Conservation (phyloP, 2,113 vertebrate species). For the Stigmatopora argus region DNA sequence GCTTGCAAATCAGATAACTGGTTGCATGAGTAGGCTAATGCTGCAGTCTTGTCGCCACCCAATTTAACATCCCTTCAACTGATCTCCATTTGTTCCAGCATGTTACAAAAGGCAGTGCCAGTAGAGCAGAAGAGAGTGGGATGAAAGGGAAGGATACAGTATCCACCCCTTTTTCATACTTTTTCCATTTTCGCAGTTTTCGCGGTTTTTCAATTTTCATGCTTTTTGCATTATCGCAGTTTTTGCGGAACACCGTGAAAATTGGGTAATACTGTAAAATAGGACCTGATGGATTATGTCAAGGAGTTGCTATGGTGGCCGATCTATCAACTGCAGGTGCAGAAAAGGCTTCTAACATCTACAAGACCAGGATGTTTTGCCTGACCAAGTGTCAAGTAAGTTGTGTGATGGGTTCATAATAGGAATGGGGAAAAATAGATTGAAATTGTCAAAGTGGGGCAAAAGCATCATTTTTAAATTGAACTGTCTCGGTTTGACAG, state of each 20-base stretch:
- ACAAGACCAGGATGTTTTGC: too few relatives aligned
- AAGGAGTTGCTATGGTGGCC: neutral
- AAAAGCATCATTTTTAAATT: slow-evolving; percentile 11
- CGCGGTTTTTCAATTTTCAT: too few relatives aligned
- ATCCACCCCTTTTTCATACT: too few relatives aligned
- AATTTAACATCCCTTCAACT: slow-evolving; percentile 56
- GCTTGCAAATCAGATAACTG: slow-evolving; percentile 35
- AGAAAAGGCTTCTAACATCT: neutral
- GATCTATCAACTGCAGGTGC: neutral
- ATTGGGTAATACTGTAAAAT: neutral
- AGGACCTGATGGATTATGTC: slow-evolving; percentile 30
- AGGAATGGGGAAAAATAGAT: neutral
- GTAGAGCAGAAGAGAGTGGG: slow-evolving; percentile 14
- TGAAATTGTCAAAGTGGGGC: neutral
- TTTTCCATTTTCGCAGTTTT: too few relatives aligned
- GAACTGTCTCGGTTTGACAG: slow-evolving; percentile 8
- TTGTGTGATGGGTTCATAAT: slow-evolving; percentile 1
- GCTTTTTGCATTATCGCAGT: too few relatives aligned
- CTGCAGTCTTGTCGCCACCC: slow-evolving; percentile 53
- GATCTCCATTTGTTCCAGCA: slow-evolving; percentile 62
- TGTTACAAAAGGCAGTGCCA: slow-evolving; percentile 23
- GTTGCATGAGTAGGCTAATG: slow-evolving; percentile 58
- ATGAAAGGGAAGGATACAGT: neutral
- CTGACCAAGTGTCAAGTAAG: neutral
- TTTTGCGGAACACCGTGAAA: too few relatives aligned